Evolutionary conservation across 2,797 vertebrate species (phyloP), one percentile per base, ranked within the genome.

Genomic region (Anabas testudineus): DNA sequence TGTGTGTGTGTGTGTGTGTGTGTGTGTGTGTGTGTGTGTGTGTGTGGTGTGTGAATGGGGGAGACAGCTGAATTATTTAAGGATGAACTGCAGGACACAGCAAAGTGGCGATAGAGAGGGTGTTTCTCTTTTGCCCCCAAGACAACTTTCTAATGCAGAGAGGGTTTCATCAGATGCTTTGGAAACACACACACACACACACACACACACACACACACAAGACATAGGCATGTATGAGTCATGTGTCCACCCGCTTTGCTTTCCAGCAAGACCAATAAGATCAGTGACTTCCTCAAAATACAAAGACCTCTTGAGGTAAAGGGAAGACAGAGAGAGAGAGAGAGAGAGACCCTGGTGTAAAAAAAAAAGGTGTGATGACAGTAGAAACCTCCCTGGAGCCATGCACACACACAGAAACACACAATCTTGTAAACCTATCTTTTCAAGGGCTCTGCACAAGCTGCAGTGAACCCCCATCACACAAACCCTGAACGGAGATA

Each of bases 31-130:
- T n/a, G 59, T 34, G 71, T 54, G 32, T 18, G 28, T 47, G 21
- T 34, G 41, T 34, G 32, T 65, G 26, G 28, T 0, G 3, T 24
- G n/a, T 32, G 48, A 43, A 63, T 58, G 48, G 39, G 56, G 52
- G 75, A 71, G 74, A 64, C 73, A 57, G 83, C 78, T 90, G 80
- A 88, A 87, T 89, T 92, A 91, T 92, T 93, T 90, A 90, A 86
- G 86, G 81, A 71, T 86, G 84, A 91, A 83, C 76, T 87, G 80
- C 82, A 81, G 85, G 87, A 86, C 83, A 86, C 57, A 71, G 74
- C 73, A 77, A 78, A 80, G 55, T 67, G 52, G 57, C 54, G 67
- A 70, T 71, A 75, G 32, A 34, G 71, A 74, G 73, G 71, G 78
- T 85, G 80, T 90, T 89, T 82, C 80, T 88, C 76, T 82, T 85